Conservation (phyloP, 2,888 invertebrate species). For the Opisthograptis luteolata region DNA sequence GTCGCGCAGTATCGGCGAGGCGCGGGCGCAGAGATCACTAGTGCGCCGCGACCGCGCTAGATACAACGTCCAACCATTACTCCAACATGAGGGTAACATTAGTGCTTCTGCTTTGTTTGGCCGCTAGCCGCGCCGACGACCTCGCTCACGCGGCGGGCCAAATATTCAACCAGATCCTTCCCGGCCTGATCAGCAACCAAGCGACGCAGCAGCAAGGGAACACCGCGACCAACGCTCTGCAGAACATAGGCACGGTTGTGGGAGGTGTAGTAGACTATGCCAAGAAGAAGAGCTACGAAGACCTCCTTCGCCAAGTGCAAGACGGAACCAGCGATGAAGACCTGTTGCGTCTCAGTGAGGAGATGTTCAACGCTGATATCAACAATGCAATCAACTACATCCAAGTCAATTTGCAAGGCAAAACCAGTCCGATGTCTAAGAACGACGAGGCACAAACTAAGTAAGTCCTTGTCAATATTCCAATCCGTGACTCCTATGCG, state of each 20-base stretch:
- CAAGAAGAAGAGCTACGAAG: conserved; percentile 78
- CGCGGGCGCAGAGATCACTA: conserved; percentile 71
- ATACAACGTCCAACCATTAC: conserved; percentile 58
- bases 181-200: conserved; percentile 68
- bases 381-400: conserved; percentile 90
- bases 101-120: conserved; percentile 57
- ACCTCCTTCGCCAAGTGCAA: conserved; percentile 70
- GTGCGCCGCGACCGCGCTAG: conserved; percentile 71
- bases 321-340: conserved; percentile 87
- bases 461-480: conserved; percentile 77
- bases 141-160: conserved; percentile 73
- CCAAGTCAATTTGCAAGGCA: conserved; percentile 89
- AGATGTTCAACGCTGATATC: conserved; percentile 88
- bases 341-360: conserved; percentile 88
- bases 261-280: conserved; percentile 79
- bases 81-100: conserved; percentile 66
- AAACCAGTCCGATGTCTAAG: conserved; percentile 87
- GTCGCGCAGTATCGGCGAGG: conserved; percentile 67
- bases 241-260: conserved; percentile 76
- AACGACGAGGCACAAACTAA: conserved; percentile 89
- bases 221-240: conserved; percentile 69
- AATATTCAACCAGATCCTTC: conserved; percentile 75
- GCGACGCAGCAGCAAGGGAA: conserved; percentile 69
- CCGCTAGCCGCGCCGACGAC: conserved; percentile 66
- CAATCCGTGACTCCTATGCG: neutral